Evolutionary conservation across 1,140 invertebrate species (phyloP).

Genomic region (Lasioglossum albipes): DNA sequence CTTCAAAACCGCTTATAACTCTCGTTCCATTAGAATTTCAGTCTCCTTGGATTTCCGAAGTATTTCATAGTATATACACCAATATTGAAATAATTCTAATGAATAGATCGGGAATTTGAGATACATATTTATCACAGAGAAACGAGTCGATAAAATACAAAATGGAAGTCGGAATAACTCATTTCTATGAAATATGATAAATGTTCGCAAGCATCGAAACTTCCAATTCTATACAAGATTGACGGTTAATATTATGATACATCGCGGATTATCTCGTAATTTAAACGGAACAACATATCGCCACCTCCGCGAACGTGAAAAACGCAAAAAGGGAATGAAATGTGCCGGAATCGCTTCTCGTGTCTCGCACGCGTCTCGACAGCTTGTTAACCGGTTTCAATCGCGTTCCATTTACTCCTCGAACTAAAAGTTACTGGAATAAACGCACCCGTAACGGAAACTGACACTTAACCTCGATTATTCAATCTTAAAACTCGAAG

Average conservation of each 20-base stretch:
- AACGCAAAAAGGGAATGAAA: slow-evolving; percentile 37
- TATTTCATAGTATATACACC: accelerated
- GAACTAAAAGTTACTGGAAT: slow-evolving; percentile 32
- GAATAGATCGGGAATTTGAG: neutral
- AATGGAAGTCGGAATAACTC: no score
- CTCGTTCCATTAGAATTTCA: neutral
- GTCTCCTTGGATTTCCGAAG: neutral
- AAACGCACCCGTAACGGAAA: slow-evolving; percentile 3
- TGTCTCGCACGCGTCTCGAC: slow-evolving; percentile 43
- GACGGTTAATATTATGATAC: neutral
- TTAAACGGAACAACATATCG: neutral
- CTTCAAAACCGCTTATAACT: neutral
- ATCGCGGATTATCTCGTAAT: neutral
- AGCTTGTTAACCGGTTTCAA: slow-evolving; percentile 51
- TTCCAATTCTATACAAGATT: no score
- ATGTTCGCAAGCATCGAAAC: no score
- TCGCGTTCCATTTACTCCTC: slow-evolving; percentile 41
- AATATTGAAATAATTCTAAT: neutral
- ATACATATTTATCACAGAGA: no score
- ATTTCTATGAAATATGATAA: neutral
- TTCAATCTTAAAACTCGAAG: neutral
- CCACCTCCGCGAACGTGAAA: neutral
- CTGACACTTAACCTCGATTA: neutral
- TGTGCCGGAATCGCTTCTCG: slow-evolving; percentile 18
- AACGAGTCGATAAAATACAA: no score